phyloP scores from a whole-genome alignment of 2,888 invertebrate species.

The Entomobrya multifasciata region DNA sequence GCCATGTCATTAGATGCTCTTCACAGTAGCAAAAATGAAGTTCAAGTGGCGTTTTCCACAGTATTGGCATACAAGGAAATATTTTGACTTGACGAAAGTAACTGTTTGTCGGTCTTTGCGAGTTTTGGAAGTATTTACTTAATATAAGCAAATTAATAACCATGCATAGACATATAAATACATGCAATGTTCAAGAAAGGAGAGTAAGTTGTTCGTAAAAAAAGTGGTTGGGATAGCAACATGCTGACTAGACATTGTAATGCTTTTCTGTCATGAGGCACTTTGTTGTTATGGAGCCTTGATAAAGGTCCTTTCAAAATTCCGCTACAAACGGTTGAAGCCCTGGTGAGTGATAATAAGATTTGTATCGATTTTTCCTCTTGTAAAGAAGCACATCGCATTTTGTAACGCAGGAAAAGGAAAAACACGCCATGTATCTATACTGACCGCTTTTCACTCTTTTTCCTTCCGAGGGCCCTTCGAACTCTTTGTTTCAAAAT shows the following conservation, averaged over 20 bases:
- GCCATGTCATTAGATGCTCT: slow-evolving; percentile 21
- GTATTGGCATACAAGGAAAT: background rate
- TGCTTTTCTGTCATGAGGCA: no score
- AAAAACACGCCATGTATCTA: background rate
- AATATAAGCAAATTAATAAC: background rate
- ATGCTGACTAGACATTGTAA: no score
- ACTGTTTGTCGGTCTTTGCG: background rate
- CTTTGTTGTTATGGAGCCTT: no score
- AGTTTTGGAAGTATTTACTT: background rate
- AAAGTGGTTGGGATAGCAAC: no score
- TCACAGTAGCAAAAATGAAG: background rate
- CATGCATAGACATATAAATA: background rate
- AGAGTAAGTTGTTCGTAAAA: background rate
- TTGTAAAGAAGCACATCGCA: no score
- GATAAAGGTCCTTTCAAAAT: no score
- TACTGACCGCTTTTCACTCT: background rate
- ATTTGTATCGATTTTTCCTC: slow-evolving; percentile 40
- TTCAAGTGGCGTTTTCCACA: slow-evolving; percentile 5
- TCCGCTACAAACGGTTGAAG: no score
- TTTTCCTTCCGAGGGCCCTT: background rate
- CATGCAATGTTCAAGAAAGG: background rate
- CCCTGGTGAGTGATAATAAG: slow-evolving; percentile 35
- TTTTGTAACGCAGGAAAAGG: no score
- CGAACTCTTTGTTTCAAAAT: background rate
- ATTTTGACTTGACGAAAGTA: no score